Percentiles rank a stretch among this genome's conserved stretches.
Evolutionary conservation across 2,888 invertebrate genomes (phyloP).

Genomic region (Pachycephus smyrnensis): DNA sequence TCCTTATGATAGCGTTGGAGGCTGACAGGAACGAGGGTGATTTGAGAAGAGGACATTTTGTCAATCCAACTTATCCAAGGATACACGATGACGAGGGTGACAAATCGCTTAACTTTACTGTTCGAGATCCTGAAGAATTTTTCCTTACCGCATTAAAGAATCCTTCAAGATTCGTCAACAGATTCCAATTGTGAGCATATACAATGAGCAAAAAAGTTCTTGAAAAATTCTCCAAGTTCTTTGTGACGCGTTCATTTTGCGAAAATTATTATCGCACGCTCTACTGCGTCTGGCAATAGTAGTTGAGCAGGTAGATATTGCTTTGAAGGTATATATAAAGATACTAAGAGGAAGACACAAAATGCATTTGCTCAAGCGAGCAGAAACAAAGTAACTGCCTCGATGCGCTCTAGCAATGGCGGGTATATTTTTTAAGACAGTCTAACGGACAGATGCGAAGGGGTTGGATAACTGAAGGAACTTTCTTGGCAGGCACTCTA

Average conservation of each 20-base stretch:
- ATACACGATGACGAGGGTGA: conserved; percentile 31
- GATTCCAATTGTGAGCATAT: not conserved
- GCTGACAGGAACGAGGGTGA: not conserved
- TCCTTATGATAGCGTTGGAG: not conserved
- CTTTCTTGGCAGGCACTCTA: conserved; percentile 6
- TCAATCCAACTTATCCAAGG: conserved; percentile 27
- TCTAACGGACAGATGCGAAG: not conserved
- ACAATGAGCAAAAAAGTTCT: not conserved
- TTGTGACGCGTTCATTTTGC: not conserved
- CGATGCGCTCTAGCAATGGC: not conserved
- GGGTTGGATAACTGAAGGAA: not conserved
- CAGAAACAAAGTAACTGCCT: not conserved
- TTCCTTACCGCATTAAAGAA: not conserved
- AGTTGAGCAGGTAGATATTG: not conserved
- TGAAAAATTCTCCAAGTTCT: not conserved
- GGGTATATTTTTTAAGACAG: not conserved
- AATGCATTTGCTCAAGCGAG: not conserved
- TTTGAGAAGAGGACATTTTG: conserved; percentile 21
- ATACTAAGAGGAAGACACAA: not conserved
- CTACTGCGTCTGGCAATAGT: not conserved
- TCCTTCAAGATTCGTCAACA: not conserved
- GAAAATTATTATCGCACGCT: not conserved
- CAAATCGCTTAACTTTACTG: conserved; percentile 33
- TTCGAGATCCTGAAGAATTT: not conserved
- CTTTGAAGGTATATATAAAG: not conserved